phyloP scores from a whole-genome alignment of 2,113 vertebrate genomes.

The Nothoprocta perdicaria region DNA sequence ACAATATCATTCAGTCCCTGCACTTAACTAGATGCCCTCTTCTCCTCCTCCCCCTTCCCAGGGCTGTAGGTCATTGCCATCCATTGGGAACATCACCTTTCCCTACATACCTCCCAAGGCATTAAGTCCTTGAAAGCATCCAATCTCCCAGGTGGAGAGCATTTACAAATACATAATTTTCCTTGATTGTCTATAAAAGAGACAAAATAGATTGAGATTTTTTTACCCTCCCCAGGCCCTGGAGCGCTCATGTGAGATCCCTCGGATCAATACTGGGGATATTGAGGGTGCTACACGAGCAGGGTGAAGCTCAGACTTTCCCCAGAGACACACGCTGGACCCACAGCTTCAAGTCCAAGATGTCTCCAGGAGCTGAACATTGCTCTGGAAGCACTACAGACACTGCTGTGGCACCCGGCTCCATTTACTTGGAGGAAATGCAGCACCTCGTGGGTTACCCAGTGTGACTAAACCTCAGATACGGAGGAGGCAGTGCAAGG shows the following conservation, averaged over 20 bases:
- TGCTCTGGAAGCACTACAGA: not conserved
- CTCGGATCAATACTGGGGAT: not conserved
- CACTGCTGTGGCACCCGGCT: not conserved
- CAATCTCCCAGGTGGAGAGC: not conserved
- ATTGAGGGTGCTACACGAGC: not conserved
- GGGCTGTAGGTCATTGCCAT: not conserved
- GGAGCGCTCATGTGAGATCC: not conserved
- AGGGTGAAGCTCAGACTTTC: not conserved
- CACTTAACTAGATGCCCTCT: too few relatives aligned
- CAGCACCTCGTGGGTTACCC: not conserved
- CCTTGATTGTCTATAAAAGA: accelerated
- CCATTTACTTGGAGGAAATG: not conserved
- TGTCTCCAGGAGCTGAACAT: not conserved
- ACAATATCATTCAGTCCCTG: accelerated
- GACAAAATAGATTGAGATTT: not conserved
- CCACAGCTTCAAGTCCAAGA: too few relatives aligned
- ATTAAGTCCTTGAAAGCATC: not conserved
- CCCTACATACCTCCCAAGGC: too few relatives aligned
- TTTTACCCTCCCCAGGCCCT: not conserved
- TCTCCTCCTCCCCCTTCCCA: too few relatives aligned
- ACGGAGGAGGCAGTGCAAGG: not conserved
- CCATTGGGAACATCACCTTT: too few relatives aligned
- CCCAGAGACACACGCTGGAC: not conserved
- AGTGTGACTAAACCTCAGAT: not conserved
- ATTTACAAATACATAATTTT: not conserved